Evolutionary conservation across 2,888 invertebrate species (phyloP).

Genomic region (Lithodes maja): DNA sequence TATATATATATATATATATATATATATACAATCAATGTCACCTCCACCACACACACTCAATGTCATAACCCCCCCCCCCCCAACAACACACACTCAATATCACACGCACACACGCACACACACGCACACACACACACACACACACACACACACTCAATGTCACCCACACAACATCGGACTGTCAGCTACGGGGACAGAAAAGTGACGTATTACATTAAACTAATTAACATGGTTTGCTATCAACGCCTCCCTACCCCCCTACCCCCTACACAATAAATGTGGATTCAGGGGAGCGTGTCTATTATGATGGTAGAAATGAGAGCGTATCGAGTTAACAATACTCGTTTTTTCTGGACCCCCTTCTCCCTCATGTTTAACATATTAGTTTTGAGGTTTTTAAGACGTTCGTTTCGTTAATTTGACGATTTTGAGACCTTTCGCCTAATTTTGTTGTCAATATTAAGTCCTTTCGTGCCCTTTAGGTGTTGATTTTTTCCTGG

Average conservation of each 20-base stretch:
- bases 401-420: no score
- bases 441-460: no score
- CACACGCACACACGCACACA: background rate
- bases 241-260: background rate
- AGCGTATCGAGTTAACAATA: background rate
- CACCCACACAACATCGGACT: background rate
- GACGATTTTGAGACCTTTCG: no score
- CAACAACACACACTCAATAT: background rate
- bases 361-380: no score
- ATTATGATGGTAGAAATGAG: background rate
- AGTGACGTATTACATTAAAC: slow-evolving; percentile 1
- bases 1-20: no score
- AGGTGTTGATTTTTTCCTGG: no score
- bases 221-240: background rate
- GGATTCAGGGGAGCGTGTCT: background rate
- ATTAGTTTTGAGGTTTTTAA: no score
- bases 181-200: background rate
- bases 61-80: background rate
- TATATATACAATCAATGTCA: background rate
- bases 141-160: background rate
- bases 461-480: no score
- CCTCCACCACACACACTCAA: background rate
- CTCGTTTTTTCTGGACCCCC: no score
- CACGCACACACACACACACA: background rate
- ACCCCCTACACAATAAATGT: background rate